phyloP scores from a whole-genome alignment of 2,113 vertebrate genomes.

The Lichenostomus cassidix region DNA sequence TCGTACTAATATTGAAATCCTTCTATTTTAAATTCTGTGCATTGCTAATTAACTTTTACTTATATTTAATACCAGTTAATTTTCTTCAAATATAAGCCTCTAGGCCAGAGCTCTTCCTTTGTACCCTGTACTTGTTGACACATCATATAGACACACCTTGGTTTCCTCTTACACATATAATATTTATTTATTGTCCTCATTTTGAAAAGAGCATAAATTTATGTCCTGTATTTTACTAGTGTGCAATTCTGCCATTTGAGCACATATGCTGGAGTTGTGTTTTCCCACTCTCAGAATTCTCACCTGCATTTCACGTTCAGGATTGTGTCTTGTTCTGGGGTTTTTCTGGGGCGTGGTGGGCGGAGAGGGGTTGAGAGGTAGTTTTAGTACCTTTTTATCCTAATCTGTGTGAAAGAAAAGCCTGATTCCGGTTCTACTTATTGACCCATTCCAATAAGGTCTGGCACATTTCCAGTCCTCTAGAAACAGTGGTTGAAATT shows the following conservation, averaged over 20 bases:
- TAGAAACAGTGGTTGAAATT: not conserved
- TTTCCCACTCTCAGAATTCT: not conserved
- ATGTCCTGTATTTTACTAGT: not conserved
- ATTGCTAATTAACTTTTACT: not conserved
- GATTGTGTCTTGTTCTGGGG: not conserved
- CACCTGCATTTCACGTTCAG: not conserved
- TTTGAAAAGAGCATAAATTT: not conserved
- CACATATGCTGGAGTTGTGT: not conserved
- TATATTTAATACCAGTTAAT: not conserved
- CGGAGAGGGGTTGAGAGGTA: accelerated
- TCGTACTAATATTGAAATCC: not conserved
- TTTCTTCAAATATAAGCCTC: not conserved
- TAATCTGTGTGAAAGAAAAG: not conserved
- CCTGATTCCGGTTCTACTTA: not conserved
- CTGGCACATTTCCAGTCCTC: not conserved
- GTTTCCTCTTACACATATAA: not conserved
- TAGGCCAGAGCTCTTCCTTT: not conserved
- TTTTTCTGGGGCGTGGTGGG: not conserved
- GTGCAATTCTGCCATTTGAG: not conserved
- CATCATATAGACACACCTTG: not conserved
- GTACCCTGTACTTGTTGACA: not conserved
- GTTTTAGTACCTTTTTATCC: not conserved
- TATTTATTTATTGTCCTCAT: not conserved
- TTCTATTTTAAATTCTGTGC: not conserved
- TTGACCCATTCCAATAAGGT: not conserved